These are phyloP conservation scores for Pyrgus malvae DNA, from an alignment of 2,888 invertebrate genomes.

Conservation along the genomic window DNA sequence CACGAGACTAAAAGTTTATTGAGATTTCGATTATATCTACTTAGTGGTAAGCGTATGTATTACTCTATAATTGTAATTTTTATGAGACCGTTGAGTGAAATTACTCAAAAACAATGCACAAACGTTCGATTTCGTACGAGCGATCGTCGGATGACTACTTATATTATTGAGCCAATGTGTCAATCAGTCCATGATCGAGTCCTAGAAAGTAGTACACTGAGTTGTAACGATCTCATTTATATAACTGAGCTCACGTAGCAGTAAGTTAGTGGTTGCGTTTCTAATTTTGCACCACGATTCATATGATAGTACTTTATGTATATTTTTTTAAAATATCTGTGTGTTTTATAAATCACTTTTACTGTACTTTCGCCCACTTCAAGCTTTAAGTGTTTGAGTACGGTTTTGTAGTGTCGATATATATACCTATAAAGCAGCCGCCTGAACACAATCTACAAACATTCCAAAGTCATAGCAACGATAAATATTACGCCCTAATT, in stretches of 20 bases:
- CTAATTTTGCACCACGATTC: slow-evolving; percentile 3
- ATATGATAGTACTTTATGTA: not conserved
- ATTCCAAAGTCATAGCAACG: slow-evolving; percentile 54
- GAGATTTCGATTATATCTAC: slow-evolving; percentile 12
- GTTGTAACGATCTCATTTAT: slow-evolving; percentile 52
- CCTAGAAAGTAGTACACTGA: slow-evolving; percentile 16
- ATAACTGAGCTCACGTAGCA: slow-evolving; percentile 27
- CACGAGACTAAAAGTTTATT: slow-evolving; percentile 4
- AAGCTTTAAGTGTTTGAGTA: slow-evolving; percentile 51
- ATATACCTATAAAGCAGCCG: slow-evolving; percentile 47
- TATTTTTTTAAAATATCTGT: slow-evolving; percentile 23
- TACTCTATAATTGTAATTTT: not conserved
- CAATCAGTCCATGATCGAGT: slow-evolving; percentile 1
- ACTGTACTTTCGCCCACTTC: slow-evolving; percentile 31
- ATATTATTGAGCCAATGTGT: not conserved
- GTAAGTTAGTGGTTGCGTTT: slow-evolving; percentile 19
- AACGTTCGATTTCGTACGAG: slow-evolving; percentile 8
- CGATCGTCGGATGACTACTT: slow-evolving; percentile 2
- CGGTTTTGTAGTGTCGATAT: slow-evolving; percentile 40
- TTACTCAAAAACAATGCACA: slow-evolving; percentile 16
- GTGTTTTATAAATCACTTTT: slow-evolving; percentile 15
- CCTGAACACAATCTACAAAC: slow-evolving; percentile 62
- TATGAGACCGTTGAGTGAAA: not conserved
- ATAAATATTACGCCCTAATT: slow-evolving; percentile 5
- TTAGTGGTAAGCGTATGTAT: slow-evolving; percentile 18